These are phyloP conservation scores for Microctonus aethiopoides DNA, from an alignment of 2,888 invertebrate genomes.

Conservation along the genomic window DNA sequence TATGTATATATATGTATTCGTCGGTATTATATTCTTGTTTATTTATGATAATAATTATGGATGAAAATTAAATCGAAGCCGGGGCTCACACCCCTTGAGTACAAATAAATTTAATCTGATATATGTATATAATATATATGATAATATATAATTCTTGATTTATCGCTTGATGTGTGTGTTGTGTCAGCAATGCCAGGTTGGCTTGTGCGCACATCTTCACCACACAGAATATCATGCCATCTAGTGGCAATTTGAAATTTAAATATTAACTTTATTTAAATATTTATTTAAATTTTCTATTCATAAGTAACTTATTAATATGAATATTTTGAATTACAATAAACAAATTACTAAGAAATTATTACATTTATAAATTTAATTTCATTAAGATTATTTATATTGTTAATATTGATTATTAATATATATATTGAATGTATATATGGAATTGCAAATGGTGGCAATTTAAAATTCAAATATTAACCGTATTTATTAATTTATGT, in stretches of 20 bases:
- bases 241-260: neutral
- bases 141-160: slow-evolving; percentile 3
- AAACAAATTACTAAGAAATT: no score
- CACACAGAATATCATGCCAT: neutral
- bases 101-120: neutral
- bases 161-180: slow-evolving; percentile 13
- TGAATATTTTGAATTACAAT: no score
- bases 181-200: slow-evolving; percentile 3
- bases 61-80: neutral
- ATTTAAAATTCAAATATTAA: no score
- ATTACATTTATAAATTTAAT: no score
- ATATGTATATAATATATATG: neutral
- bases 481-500: no score
- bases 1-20: neutral
- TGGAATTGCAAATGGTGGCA: no score
- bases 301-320: no score
- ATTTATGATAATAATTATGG: neutral
- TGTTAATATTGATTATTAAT: no score
- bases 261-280: no score
- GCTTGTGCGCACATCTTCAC: neutral
- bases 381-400: no score
- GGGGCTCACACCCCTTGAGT: neutral
- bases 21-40: neutral
- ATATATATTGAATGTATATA: no score
- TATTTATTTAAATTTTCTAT: no score